A percentile compares a stretch with the other conserved stretches of the same genome.
Conservation (phyloP, 2,797 vertebrate species). For the Onychomys arenicola region DNA sequence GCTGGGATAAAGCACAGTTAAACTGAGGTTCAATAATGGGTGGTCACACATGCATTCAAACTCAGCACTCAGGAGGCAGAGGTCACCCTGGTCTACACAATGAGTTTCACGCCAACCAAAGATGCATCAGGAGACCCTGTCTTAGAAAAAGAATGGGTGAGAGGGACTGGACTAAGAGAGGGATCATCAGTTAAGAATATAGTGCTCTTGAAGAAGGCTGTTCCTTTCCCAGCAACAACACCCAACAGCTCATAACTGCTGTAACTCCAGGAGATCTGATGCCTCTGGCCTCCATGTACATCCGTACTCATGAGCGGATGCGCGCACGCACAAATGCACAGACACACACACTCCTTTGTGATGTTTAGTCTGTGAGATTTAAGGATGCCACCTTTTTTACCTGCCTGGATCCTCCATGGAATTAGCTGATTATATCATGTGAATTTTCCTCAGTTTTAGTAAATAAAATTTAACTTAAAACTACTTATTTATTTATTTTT, state of each 20-base stretch:
- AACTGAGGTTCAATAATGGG: neutral
- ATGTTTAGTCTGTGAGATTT: neutral
- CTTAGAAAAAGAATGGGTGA: neutral
- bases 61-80: neutral
- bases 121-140: too few relatives aligned
- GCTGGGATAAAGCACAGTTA: neutral
- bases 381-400: neutral
- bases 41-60: neutral
- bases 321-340: neutral
- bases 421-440: neutral
- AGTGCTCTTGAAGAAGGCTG: neutral
- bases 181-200: neutral
- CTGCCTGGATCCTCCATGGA: neutral
- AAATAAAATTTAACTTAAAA: neutral
- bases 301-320: neutral
- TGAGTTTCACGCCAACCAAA: neutral
- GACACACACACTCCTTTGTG: neutral
- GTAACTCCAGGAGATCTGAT: neutral
- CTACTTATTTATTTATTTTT: too few relatives aligned
- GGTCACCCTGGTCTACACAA: neutral
- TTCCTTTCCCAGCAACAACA: neutral
- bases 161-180: neutral
- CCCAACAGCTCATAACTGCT: neutral
- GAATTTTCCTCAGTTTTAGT: neutral
- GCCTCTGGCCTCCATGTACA: neutral